Percentiles rank a stretch among this genome's conserved stretches.
Conservation (phyloP, 2,797 vertebrate genomes). For the Melanotaenia trifasciata region DNA sequence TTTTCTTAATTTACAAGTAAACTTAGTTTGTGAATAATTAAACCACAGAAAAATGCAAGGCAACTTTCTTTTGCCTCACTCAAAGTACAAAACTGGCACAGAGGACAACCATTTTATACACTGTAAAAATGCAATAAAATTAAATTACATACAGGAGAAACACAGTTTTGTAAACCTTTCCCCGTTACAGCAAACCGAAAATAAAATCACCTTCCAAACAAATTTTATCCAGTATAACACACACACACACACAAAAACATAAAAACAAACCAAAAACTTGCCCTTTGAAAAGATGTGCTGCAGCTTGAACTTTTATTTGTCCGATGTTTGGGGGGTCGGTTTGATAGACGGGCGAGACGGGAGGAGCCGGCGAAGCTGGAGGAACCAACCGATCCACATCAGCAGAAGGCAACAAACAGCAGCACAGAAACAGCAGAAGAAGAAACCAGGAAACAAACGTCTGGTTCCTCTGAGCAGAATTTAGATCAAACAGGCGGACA, state of each 20-base stretch:
- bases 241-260: constrained; percentile 77
- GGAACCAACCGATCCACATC: constrained; percentile 68
- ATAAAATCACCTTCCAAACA: constrained; percentile 90
- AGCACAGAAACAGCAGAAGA: constrained; percentile 57
- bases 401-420: constrained; percentile 64
- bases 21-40: constrained; percentile 94
- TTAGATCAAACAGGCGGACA: constrained; percentile 1
- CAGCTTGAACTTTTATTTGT: constrained; percentile 76
- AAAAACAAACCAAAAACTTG: constrained; percentile 72
- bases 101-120: constrained; percentile 95
- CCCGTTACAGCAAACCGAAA: constrained; percentile 94
- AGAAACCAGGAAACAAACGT: constrained; percentile 16
- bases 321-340: too few relatives aligned
- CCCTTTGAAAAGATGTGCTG: constrained; percentile 83
- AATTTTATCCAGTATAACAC: constrained; percentile 89
- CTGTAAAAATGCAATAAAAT: constrained; percentile 99
- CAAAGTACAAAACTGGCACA: constrained; percentile 99
- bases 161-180: constrained; percentile 88
- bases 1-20: constrained; percentile 98
- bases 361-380: constrained; percentile 51
- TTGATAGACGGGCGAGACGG: constrained; percentile 20
- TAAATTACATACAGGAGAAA: constrained; percentile 93
- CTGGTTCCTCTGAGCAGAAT: constrained; percentile 34
- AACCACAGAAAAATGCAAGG: constrained; percentile 93
- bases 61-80: constrained; percentile 89